Base-by-base conservation (phyloP, 2,888 invertebrate species). In the Protonemura montana region DNA sequence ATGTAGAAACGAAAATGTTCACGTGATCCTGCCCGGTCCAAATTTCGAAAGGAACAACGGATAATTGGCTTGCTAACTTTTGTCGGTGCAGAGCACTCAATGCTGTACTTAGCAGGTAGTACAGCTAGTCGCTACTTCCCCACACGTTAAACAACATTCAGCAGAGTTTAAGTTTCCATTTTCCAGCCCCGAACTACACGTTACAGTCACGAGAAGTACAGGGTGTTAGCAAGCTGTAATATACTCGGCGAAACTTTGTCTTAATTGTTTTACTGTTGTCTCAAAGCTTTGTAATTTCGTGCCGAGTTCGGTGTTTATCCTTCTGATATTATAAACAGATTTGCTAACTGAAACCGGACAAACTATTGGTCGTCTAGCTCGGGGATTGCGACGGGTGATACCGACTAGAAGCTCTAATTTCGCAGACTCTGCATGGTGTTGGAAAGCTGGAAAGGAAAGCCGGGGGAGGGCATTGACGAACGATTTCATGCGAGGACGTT, bases 251-350 rank as follows among this genome's bases (percentile, higher is more conserved):
- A 59, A 59, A 59, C 59, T 59, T 59, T 59, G 59, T 59, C 13
- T 10, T 59, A 10, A 59, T 59, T 59, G 59, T 59, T 59, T 59
- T 21, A 21, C 21, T 10, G 16, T 59, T 59, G 59, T 59, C 59
- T 59, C 59, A 59, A 59, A 59, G 59, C 59, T 13, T 59, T 59
- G 59, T 59, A 59, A 59, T 59, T 59, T 59, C 16, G 16, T 59
- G 1, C n/a, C 59, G 59, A 59, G 59, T 59, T 59, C 21, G 59
- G 59, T 59, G 59, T 59, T 59, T 59, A 59, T 59, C 59, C 7
- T 59, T 59, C 59, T 21, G 59, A 59, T 59, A 59, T 59, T 59
- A 59, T 59, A 59, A 59, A 59, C 59, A 59, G 59, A 59, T 59
- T 59, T 59, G 59, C 59, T 59, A 59, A 59, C 59, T 59, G 16